A percentile compares a stretch with the other conserved stretches of the same genome.
phyloP scores from a whole-genome alignment of 2,888 invertebrate species.

The Spodoptera picta region DNA sequence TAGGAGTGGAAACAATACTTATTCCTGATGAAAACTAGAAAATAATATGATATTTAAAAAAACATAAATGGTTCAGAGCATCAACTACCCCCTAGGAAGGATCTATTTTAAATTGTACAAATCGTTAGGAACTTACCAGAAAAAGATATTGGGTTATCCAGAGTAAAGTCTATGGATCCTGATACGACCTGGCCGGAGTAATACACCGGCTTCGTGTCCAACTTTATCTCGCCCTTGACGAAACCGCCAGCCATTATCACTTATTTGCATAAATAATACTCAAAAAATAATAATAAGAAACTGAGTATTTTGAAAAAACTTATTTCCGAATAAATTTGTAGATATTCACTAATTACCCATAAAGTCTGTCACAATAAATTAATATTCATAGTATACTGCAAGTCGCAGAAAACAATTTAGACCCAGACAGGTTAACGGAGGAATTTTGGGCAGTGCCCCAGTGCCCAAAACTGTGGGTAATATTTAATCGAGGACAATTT shows the following conservation, averaged over 20 bases:
- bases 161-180: constrained; percentile 68
- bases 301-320: neutral
- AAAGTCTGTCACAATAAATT: constrained; percentile 2
- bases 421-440: too few species aligned
- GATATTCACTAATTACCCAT: neutral
- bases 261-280: constrained; percentile 11
- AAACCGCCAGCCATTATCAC: constrained; percentile 58
- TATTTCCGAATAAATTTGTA: neutral
- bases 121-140: constrained; percentile 60
- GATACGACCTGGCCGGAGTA: constrained; percentile 74
- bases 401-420: too few species aligned
- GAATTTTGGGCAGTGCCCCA: too few species aligned
- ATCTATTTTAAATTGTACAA: too few species aligned
- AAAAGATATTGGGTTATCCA: constrained; percentile 62
- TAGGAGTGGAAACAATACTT: too few species aligned
- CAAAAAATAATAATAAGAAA: constrained; percentile 5
- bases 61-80: too few species aligned
- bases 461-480: too few species aligned
- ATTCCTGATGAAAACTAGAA: too few species aligned
- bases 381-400: neutral
- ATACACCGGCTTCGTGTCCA: constrained; percentile 67
- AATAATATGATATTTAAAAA: too few species aligned
- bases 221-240: constrained; percentile 62
- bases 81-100: too few species aligned
- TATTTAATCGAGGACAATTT: too few species aligned